phyloP scores from a whole-genome alignment of 1,140 invertebrate genomes.

The Meloidogyne hapla region DNA sequence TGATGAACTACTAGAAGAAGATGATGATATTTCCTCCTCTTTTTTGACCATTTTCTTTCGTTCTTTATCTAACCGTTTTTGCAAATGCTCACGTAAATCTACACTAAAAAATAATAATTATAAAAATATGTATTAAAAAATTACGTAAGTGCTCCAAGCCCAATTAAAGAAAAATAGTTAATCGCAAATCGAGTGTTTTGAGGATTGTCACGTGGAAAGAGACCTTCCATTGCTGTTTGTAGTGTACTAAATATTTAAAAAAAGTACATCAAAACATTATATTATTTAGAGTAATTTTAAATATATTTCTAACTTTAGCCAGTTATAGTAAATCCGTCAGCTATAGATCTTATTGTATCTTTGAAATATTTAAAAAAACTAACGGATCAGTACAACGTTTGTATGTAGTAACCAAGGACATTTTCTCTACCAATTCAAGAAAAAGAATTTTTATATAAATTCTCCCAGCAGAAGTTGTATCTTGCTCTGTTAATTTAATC shows the following conservation, averaged over 20 bases:
- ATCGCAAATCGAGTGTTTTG: conserved; percentile 96
- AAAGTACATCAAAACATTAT: conserved; percentile 21
- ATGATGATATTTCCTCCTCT: conserved; percentile 3
- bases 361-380: conserved; percentile 31
- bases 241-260: conserved; percentile 74
- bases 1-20: conserved; percentile 10
- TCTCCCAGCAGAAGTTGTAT: conserved; percentile 91
- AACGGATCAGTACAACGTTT: conserved; percentile 81
- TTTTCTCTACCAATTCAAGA: conserved; percentile 89
- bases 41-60: conserved; percentile 21
- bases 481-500: conserved; percentile 89
- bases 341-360: too few species aligned
- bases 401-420: conserved; percentile 89
- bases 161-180: conserved; percentile 98
- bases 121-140: conserved; percentile 16
- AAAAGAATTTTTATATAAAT: conserved; percentile 98
- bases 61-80: conserved; percentile 29
- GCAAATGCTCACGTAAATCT: conserved; percentile 41
- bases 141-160: conserved; percentile 84
- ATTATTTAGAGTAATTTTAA: too few species aligned
- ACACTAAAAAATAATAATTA: conserved; percentile 37
- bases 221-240: conserved; percentile 80
- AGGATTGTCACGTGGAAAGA: conserved; percentile 92
- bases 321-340: too few species aligned
- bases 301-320: too few species aligned